Evolutionary conservation across 2,113 vertebrate genomes (phyloP).

Genomic region (Aegithalos caudatus): DNA sequence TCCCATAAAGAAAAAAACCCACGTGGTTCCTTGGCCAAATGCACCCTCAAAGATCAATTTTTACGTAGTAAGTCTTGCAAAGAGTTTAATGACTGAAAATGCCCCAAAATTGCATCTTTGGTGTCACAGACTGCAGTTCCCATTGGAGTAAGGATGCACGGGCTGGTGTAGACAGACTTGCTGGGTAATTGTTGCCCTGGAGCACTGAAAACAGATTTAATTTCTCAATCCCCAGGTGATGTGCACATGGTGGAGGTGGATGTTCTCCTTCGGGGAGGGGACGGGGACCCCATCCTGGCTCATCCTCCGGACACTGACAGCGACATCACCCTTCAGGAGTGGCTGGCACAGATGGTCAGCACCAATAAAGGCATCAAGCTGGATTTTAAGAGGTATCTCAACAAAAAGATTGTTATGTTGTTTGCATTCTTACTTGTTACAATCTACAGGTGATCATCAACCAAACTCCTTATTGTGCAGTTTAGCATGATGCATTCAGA

Average conservation of each 20-base stretch:
- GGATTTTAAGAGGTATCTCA: constrained; percentile 93
- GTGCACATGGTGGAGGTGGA: constrained; percentile 93
- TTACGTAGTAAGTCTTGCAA: rapidly evolving
- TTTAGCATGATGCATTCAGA: neutral
- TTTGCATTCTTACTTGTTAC: neutral
- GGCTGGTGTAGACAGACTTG: neutral
- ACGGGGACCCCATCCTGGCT: constrained; percentile 85
- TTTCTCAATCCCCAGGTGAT: constrained; percentile 68
- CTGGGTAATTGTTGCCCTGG: neutral
- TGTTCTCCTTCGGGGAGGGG: constrained; percentile 75
- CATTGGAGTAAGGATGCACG: rapidly evolving
- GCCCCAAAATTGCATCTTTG: rapidly evolving
- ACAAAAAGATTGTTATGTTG: neutral
- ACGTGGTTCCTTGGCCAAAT: neutral
- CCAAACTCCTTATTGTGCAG: neutral
- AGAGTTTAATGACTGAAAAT: neutral
- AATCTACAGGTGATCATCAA: neutral
- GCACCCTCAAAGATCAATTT: neutral
- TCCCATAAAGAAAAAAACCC: neutral
- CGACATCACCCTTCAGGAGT: constrained; percentile 85
- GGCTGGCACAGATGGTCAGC: constrained; percentile 74
- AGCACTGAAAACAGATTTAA: neutral
- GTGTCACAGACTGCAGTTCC: neutral
- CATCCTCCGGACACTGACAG: constrained; percentile 89
- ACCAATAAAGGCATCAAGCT: constrained; percentile 89